Evolutionary conservation across 37 sponge, comb jelly and placozoan species (phyloP), one percentile per base, ranked within the genome.

Genomic region (Haliclona indistincta): DNA sequence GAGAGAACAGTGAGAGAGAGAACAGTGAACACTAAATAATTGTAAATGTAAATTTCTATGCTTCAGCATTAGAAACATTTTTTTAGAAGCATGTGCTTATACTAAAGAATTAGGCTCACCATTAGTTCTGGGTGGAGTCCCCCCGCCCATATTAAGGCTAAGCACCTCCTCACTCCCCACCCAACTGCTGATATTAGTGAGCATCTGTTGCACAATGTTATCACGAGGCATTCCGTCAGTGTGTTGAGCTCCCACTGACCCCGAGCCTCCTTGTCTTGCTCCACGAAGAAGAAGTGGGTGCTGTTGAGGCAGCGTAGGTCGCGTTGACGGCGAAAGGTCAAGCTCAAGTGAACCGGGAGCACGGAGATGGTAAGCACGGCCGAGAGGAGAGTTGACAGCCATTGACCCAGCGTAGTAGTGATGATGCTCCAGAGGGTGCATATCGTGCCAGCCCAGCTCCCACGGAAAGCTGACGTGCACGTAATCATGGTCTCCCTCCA

Each of bases 401-500:
- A 72, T 22, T 5, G 65, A 73, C 6, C 55, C 58, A 15, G 17
- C 5, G 19, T 37, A 5, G 25, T 68, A 44, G n/a, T 44, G 30
- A 42, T 78, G 47, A 22, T 47, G 36, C 53, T 75, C 70, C 28
- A 84, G 8, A n/a, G n/a, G n/a, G n/a, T n/a, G n/a, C n/a, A n/a
- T n/a, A 10, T 47, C 51, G 15, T 26, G 25, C n/a, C 22, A 8
- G 11, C 60, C 60, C 11, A 58, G n/a, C 6, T n/a, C 25, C 60
- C 60, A 58, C 6, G 64, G 81, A 30, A 64, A 39, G 55, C 40
- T 47, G 25, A 73, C 79, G 20, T 84, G 81, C 25, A 83, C 77
- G 23, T 82, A 73, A 26, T 76, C 90, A 19, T 52, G 75, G 29
- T 91, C 81, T 11, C 82, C 78, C 4, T 83, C 87, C 37, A 42